These are phyloP conservation scores for Phataginus tricuspis DNA, from an alignment of 2,797 vertebrate species.

Conservation along the genomic window DNA sequence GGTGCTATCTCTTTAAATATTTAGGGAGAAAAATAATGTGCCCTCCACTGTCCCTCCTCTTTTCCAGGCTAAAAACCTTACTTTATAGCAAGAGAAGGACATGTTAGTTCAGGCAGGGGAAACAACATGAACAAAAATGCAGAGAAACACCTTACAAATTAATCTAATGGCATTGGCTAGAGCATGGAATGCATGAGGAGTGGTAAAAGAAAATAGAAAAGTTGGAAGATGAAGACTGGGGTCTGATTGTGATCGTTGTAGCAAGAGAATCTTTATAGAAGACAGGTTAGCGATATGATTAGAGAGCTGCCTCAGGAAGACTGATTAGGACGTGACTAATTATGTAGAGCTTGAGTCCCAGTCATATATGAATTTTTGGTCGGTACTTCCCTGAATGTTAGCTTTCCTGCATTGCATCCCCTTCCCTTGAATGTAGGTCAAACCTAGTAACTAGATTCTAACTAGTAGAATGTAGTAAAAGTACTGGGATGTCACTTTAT, in stretches of 20 bases:
- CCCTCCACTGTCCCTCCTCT: neutral
- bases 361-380: neutral
- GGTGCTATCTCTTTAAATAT: neutral
- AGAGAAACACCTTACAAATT: neutral
- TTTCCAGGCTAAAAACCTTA: neutral
- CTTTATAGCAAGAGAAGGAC: neutral
- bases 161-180: neutral
- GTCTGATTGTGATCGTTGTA: neutral
- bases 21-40: neutral
- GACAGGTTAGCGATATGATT: neutral
- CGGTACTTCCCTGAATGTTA: neutral
- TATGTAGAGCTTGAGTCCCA: neutral
- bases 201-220: constrained; percentile 16
- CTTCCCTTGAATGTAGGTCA: neutral
- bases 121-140: neutral
- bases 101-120: constrained; percentile 16
- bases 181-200: neutral
- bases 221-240: neutral
- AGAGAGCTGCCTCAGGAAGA: neutral
- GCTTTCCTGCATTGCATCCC: neutral
- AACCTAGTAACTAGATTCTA: neutral
- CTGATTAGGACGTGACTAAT: neutral
- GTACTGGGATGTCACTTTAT: neutral
- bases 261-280: neutral
- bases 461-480: neutral